Conservation (phyloP, 2,888 invertebrate species). For the Heteromyza rotundicornis region DNA sequence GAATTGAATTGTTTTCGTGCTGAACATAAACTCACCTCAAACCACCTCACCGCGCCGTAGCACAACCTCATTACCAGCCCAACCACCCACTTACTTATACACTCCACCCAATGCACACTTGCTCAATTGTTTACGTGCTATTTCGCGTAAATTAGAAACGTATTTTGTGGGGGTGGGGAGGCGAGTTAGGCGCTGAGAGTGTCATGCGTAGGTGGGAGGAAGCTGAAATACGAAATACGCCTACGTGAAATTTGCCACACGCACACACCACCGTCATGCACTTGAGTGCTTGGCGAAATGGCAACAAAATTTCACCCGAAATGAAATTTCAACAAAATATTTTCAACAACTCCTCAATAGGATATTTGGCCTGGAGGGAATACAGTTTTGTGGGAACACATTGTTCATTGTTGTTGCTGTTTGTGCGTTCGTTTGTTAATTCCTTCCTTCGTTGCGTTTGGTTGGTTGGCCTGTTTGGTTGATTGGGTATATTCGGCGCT, state of each 20-base stretch:
- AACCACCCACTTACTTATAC: no score
- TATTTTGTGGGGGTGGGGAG: slow-evolving; percentile 10
- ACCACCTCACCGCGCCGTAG: no score
- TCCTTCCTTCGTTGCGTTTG: no score
- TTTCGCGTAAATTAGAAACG: slow-evolving; percentile 47
- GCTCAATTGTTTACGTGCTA: slow-evolving; percentile 53
- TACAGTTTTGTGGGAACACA: background rate
- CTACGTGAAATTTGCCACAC: no score
- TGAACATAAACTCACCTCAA: background rate
- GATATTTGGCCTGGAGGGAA: background rate
- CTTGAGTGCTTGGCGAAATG: background rate
- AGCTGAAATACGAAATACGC: background rate
- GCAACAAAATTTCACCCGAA: slow-evolving; percentile 2
- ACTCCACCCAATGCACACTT: slow-evolving; percentile 28
- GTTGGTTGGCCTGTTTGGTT: no score
- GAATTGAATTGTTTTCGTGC: slow-evolving; percentile 23
- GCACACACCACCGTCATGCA: background rate
- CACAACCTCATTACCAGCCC: no score
- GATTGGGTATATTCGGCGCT: no score
- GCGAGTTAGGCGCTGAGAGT: background rate
- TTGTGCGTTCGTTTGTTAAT: background rate
- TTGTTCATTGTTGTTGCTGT: background rate
- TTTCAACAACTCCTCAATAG: background rate
- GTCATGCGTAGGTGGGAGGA: background rate
- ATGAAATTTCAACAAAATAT: background rate